Evolutionary conservation across 1,140 invertebrate genomes (phyloP), one percentile per base, ranked within the genome.

Genomic region (Contarinia nasturtii): DNA sequence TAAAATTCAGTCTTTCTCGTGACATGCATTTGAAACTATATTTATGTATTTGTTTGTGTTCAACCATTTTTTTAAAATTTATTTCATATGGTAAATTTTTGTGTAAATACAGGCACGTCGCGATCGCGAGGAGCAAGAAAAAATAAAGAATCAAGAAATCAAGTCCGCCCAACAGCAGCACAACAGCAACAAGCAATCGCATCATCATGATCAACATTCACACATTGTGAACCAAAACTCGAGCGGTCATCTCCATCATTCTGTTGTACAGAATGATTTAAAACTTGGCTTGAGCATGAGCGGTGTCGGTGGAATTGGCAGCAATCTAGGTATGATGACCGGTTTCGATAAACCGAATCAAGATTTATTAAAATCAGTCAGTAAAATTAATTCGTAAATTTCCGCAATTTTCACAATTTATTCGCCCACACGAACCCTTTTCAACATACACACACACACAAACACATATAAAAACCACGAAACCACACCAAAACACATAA

Each of bases 71-170:
- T n/a, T n/a, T n/a, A n/a, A n/a, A n/a, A n/a, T 27, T 27, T 27
- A 27, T 27, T n/a, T n/a, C n/a, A n/a, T n/a, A n/a, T 27, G 27
- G 27, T 27, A 3, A 10, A 10, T 27, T 27, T 10, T 27, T 27
- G 27, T 3, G 10, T 5, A 27, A 27, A 18, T 43, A n/a, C 19
- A 64, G 61, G 61, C 87, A 46, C 72, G 87, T 56, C 72, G 86
- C 48, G 88, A 92, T 58, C 72, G 86, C 34, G 86, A 90, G 60
- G 88, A 92, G 60, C 86, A 90, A 59, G 86, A 90, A 55, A 74
- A 83, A 61, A 82, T 88, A 72, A 89, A 89, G 65, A 84, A 87
- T 56, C 83, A 88, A 65, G 83, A 88, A 61, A 81, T 84, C 66
- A 86, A 85, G 64, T 80, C 83, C 60, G 77, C 79, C 47, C 80